Conservation (phyloP, 2,113 vertebrate genomes). For the Prunella fulvescens region DNA sequence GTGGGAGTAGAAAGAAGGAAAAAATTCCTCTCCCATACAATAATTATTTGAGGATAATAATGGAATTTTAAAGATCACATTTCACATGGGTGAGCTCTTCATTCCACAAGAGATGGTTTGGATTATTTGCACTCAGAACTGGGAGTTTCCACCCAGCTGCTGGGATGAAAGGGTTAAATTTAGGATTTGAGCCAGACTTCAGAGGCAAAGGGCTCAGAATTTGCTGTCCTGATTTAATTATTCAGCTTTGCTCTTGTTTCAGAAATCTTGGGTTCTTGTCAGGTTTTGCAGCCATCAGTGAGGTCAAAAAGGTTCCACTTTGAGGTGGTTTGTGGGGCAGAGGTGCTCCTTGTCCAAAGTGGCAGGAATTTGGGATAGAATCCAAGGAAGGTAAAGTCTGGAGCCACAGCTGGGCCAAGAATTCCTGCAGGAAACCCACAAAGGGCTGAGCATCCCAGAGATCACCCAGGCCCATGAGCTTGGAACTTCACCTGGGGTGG, state of each 20-base stretch:
- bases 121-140: background rate
- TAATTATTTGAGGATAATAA: background rate
- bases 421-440: background rate
- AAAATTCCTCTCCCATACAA: background rate
- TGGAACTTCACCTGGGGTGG: accelerated
- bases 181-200: background rate
- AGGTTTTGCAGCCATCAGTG: background rate
- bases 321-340: background rate
- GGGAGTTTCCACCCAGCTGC: background rate
- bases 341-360: background rate
- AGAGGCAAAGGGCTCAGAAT: background rate
- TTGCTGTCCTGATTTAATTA: background rate
- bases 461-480: accelerated
- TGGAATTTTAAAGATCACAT: background rate
- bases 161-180: background rate
- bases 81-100: background rate
- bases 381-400: background rate
- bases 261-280: background rate
- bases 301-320: background rate
- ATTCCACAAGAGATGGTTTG: background rate
- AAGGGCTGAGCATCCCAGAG: background rate
- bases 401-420: background rate
- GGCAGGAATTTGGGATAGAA: background rate
- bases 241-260: background rate
- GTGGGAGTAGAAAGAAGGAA: background rate